These are phyloP conservation scores for western clawed frog (Xenopus tropicalis) DNA, from an alignment of 2,113 vertebrate species.

Conservation along the genomic window DNA sequence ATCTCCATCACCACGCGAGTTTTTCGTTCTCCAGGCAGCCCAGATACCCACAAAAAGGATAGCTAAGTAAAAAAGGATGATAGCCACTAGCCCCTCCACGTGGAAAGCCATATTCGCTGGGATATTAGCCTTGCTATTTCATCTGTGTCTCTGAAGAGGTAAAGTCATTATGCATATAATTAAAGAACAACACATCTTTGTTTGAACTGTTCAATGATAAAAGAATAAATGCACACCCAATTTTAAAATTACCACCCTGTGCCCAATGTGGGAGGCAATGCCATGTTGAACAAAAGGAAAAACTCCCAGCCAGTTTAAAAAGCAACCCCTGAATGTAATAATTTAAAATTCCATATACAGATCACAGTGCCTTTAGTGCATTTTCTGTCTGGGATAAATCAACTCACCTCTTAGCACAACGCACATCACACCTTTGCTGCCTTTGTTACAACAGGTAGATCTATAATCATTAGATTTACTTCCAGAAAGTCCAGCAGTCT, in stretches of 20 bases:
- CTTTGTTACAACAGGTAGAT: background rate
- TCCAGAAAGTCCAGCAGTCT: background rate
- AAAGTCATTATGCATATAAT: background rate
- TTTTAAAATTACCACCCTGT: background rate
- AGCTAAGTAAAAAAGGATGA: slow-evolving; percentile 87
- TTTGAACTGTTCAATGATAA: background rate
- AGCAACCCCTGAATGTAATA: no score
- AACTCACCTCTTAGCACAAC: background rate
- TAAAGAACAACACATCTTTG: background rate
- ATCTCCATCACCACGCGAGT: slow-evolving; percentile 69
- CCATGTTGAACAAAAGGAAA: no score
- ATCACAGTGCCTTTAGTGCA: background rate
- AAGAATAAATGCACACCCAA: slow-evolving; percentile 19
- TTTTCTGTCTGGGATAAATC: background rate
- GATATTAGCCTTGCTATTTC: slow-evolving; percentile 63
- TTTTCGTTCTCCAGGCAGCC: slow-evolving; percentile 97
- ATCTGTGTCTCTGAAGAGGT: slow-evolving; percentile 65
- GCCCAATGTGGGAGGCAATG: no score
- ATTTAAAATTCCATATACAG: no score
- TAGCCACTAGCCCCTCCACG: slow-evolving; percentile 86
- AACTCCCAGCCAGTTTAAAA: no score
- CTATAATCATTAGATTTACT: background rate
- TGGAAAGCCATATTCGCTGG: slow-evolving; percentile 79
- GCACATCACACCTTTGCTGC: background rate
- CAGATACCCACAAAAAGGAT: slow-evolving; percentile 93